These are phyloP conservation scores for Percopsis transmontana DNA, from an alignment of 2,113 vertebrate genomes.

Conservation along the genomic window DNA sequence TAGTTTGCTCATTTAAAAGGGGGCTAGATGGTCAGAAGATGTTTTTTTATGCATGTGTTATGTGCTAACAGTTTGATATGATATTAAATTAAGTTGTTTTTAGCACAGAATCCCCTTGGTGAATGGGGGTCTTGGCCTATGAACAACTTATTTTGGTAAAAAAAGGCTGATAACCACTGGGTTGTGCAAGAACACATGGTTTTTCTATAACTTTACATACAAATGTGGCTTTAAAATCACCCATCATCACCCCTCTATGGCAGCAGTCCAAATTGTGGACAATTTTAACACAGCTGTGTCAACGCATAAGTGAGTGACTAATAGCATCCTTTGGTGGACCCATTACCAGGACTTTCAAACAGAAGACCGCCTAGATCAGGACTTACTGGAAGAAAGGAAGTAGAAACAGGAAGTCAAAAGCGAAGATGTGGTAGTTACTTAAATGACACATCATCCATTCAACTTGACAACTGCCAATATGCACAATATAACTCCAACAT, in stretches of 20 bases:
- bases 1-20: neutral
- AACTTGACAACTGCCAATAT: constrained; percentile 50
- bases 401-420: constrained; percentile 39
- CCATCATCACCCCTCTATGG: constrained; percentile 8
- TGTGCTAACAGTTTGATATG: too few relatives aligned
- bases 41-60: too few relatives aligned
- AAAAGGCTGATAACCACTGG: too few relatives aligned
- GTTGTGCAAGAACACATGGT: constrained; percentile 41
- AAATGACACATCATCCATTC: constrained; percentile 53
- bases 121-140: too few relatives aligned
- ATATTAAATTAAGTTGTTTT: too few relatives aligned
- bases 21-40: neutral
- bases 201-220: constrained; percentile 25
- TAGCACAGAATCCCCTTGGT: too few relatives aligned
- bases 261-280: constrained; percentile 33
- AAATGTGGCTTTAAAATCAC: constrained; percentile 25
- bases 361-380: constrained; percentile 40
- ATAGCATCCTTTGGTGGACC: constrained; percentile 37
- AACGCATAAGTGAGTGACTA: constrained; percentile 31
- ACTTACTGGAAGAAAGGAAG: constrained; percentile 41
- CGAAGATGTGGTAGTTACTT: constrained; percentile 42
- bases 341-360: constrained; percentile 27
- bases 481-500: too few relatives aligned
- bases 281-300: constrained; percentile 15
- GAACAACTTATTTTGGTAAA: too few relatives aligned